Conservation (phyloP, 2,888 invertebrate species). For the Brachypterus glaber region DNA sequence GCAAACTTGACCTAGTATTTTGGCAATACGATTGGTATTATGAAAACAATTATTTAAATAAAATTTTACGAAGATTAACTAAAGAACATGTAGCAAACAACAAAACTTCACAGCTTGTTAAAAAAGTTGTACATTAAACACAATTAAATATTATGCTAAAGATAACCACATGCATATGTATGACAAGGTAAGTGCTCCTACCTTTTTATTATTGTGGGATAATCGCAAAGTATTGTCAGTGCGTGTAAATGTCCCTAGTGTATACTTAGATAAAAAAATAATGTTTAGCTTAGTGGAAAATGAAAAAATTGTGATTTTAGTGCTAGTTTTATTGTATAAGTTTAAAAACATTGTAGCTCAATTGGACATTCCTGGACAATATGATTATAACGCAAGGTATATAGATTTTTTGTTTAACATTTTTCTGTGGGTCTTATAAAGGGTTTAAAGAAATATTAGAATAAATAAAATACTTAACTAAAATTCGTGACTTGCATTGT, state of each 20-base stretch:
- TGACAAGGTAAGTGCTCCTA: slow-evolving; percentile 4
- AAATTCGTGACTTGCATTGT: no score
- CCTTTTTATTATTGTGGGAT: slow-evolving; percentile 3
- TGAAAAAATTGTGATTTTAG: background rate
- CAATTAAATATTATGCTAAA: background rate
- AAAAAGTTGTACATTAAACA: slow-evolving; percentile 1
- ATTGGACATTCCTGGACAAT: slow-evolving; percentile 1
- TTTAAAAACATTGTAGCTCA: background rate
- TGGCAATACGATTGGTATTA: no score
- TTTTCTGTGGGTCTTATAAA: no score
- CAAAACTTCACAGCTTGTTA: no score
- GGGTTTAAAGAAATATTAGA: no score
- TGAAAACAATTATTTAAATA: no score
- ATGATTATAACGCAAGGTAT: no score
- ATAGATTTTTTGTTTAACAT: no score
- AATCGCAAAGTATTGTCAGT: slow-evolving; percentile 3
- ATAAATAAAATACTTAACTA: no score
- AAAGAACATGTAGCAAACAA: no score
- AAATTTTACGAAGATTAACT: no score
- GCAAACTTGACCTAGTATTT: no score
- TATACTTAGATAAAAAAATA: slow-evolving; percentile 2
- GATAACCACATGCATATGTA: slow-evolving; percentile 3
- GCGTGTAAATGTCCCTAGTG: slow-evolving; percentile 1
- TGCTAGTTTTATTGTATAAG: background rate
- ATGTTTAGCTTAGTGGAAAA: background rate